Evolutionary conservation across 2,888 invertebrate genomes (phyloP), one percentile per base, ranked within the genome.

Genomic region (Gnatocerus cornutus): DNA sequence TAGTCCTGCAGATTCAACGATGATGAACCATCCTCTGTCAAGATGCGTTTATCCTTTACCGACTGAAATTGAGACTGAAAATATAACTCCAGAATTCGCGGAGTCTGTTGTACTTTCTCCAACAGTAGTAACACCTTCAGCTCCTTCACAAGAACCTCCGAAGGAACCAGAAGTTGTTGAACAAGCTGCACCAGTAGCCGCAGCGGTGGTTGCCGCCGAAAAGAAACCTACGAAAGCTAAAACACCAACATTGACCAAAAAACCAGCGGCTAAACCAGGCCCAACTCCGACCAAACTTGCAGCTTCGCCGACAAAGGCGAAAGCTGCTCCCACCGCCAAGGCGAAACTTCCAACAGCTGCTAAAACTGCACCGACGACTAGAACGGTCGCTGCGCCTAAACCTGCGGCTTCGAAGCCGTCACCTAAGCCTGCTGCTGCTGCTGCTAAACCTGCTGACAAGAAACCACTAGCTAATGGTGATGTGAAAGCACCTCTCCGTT

Each of bases 401-500:
- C 75, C 12, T 5, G 12, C 43, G 21, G 14, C 8, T 6, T 7
- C 59, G 0, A 59, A 59, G 14, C 33, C 46, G 29, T 41, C 53
- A 10, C 29, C 63, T 1, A 52, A 41, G 27, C 63, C 56, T 48
- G 13, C 79, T 16, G 56, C 41, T n/a, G 3, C 58, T n/a, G 10
- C 58, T 5, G 16, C 55, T 13, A 62, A 14, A 13, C 21, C 62
- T 12, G 73, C 13, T 33, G 88, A 88, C 21, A 89, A 86, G 78
- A 89, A 89, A 78, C 86, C 89, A 0, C 80, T 88, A 6, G 78
- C 87, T 1, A 90, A 89, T 76, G 90, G 89, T 8, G 90, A 90
- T 55, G 84, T 82, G 0, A 88, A 88, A 78, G 80, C 82, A 5
- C 68, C 76, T 2, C 74, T 75, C 8, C 74, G 80, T 73, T 66